These are phyloP conservation scores for Dendrolimus pini DNA, from an alignment of 2,888 invertebrate species.

Conservation along the genomic window DNA sequence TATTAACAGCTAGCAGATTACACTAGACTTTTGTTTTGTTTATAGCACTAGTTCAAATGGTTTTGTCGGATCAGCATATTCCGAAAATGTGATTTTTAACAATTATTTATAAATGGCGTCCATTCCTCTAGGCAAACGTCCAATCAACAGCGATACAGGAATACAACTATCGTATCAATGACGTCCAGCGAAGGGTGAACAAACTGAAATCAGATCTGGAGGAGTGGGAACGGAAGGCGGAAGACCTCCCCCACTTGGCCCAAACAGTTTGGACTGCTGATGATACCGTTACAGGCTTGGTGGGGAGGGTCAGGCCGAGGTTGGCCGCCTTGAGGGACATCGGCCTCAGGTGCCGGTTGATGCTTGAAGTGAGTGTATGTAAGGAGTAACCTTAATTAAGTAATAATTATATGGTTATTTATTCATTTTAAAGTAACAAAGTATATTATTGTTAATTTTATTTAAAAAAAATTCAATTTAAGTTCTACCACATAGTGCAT, in stretches of 20 bases:
- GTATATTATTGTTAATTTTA: no score
- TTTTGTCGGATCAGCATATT: no score
- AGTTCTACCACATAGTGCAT: no score
- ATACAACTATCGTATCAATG: slow-evolving; percentile 50
- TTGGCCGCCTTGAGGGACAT: slow-evolving; percentile 38
- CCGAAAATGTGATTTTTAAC: no score
- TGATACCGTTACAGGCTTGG: slow-evolving; percentile 65
- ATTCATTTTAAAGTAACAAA: no score
- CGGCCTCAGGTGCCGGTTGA: slow-evolving; percentile 46
- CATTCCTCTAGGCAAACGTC: slow-evolving; percentile 44
- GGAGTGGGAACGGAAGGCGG: slow-evolving; percentile 52
- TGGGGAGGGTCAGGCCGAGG: slow-evolving; percentile 54
- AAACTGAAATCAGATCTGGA: slow-evolving; percentile 33
- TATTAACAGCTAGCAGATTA: no score
- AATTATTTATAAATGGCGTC: no score
- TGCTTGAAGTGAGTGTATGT: slow-evolving; percentile 40
- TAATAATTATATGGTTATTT: no score
- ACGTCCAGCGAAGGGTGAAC: slow-evolving; percentile 36
- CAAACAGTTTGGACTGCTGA: slow-evolving; percentile 64
- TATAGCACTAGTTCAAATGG: no score
- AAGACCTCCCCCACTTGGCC: slow-evolving; percentile 61
- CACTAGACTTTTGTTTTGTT: no score
- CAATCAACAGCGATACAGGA: slow-evolving; percentile 63
- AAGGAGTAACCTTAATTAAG: no score
- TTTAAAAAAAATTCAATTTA: no score